Evolutionary conservation across 2,113 vertebrate genomes (phyloP), one percentile per base, ranked within the genome.

Genomic region (Erpornis zantholeuca): DNA sequence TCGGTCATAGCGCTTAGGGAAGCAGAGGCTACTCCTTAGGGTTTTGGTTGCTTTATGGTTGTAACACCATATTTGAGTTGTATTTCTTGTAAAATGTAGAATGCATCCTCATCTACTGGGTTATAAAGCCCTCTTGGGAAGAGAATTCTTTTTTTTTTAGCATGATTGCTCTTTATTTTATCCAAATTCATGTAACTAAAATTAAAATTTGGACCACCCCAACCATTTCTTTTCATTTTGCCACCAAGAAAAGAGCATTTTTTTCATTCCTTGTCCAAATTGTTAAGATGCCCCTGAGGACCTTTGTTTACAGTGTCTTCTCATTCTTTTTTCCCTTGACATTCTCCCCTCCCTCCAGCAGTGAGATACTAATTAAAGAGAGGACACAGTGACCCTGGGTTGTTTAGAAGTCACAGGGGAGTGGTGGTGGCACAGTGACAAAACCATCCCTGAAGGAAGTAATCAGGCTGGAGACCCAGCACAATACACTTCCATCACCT

Each of bases 321-420:
- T 49, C 89, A 96, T 98, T 97, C 97, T 95, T 97, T 97, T 94
- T 90, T 96, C 79, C 91, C 92, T 94, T 96, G 96, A 96, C 95
- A 95, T 96, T 95, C 86, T 93, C 68, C 81, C 96, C 90, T 97
- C 96, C 96, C 92, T 97, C 95, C 92, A 97, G 94, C 96, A 96
- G 96, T 96, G 95, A 97, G 95, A 97, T 97, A 96, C 97, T 97
- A 98, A 98, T 98, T 97, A 98, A 98, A 98, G 97, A 96, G 97
- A 96, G 95, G 96, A 97, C 96, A 88, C 75, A 56, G 89, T 97
- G 97, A 98, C 97, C 96, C 90, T 91, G 86, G 86, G 88, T 97
- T 97, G 92, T 98, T 98, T 96, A 95, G 95, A 95, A 98, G 96
- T 97, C 96, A 91, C 94, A 90, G 63, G 80, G 95, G 94, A 97